Evolutionary conservation across 2,888 invertebrate genomes (phyloP).

Genomic region (Phyto melanocephala): DNA sequence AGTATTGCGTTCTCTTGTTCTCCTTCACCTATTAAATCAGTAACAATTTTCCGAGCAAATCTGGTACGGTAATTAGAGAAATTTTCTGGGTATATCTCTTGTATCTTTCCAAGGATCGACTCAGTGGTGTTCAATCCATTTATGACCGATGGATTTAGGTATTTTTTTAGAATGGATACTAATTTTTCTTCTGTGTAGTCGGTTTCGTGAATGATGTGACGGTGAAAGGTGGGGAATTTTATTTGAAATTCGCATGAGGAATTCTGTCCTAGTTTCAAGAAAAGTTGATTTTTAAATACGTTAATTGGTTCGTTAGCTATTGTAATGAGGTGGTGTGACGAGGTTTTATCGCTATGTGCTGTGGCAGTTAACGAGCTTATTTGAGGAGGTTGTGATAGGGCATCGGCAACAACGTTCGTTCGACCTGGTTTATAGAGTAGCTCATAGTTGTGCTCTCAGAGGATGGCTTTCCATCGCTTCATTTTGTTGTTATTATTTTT

Average conservation of each 20-base stretch:
- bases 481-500: no score
- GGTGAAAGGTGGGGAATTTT: neutral
- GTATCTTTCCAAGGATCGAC: conserved; percentile 9
- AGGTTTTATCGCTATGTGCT: conserved; percentile 58
- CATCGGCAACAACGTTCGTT: no score
- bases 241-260: conserved; percentile 41
- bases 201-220: neutral
- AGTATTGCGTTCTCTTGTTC: conserved; percentile 36
- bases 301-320: conserved; percentile 53
- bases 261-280: conserved; percentile 12
- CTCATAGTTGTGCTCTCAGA: no score
- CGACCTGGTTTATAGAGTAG: no score
- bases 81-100: conserved; percentile 29
- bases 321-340: conserved; percentile 52
- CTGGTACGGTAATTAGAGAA: conserved; percentile 42
- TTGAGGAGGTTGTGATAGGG: conserved; percentile 45
- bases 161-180: conserved; percentile 18
- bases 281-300: conserved; percentile 61
- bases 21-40: conserved; percentile 4
- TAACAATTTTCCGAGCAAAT: conserved; percentile 9
- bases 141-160: conserved; percentile 31
- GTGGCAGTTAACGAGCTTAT: conserved; percentile 38
- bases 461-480: no score
- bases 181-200: conserved; percentile 12
- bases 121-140: conserved; percentile 37